These are phyloP conservation scores for Saccopteryx leptura DNA, from an alignment of 2,113 vertebrate species.

Conservation along the genomic window DNA sequence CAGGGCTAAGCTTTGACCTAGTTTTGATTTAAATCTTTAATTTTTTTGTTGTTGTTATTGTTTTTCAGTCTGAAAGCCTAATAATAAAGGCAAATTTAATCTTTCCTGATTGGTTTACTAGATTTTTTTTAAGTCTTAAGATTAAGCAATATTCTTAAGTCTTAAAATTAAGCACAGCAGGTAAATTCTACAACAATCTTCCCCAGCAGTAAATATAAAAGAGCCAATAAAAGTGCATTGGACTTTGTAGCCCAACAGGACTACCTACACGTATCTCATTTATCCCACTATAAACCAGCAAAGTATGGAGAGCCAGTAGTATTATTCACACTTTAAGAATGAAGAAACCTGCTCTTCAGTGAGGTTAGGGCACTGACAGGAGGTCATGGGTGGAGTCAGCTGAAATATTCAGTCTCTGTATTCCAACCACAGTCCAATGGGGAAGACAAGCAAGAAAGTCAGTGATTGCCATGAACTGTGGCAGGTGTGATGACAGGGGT, in stretches of 20 bases:
- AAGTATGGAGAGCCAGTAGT: not conserved
- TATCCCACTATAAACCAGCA: not conserved
- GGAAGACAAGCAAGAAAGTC: not conserved
- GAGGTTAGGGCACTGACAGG: not conserved
- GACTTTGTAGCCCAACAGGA: not conserved
- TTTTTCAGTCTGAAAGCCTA: not conserved
- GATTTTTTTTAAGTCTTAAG: conserved; percentile 51
- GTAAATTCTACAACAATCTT: not conserved
- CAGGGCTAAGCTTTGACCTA: conserved; percentile 35
- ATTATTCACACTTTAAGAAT: not conserved
- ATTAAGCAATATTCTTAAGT: conserved; percentile 51
- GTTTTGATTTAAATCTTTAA: conserved; percentile 70
- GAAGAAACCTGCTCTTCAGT: not conserved
- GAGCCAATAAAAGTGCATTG: not conserved
- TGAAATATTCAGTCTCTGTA: not conserved
- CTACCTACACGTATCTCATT: not conserved
- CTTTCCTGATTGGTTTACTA: conserved; percentile 39
- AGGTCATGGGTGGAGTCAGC: not conserved
- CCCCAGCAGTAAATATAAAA: not conserved
- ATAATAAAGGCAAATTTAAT: conserved; percentile 39
- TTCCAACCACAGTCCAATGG: not conserved
- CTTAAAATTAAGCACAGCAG: not conserved
- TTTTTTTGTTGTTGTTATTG: not conserved
- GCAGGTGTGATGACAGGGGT: not conserved
- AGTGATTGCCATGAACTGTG: not conserved